phyloP scores from a whole-genome alignment of 2,113 vertebrate species.

The Oryzias celebensis region DNA sequence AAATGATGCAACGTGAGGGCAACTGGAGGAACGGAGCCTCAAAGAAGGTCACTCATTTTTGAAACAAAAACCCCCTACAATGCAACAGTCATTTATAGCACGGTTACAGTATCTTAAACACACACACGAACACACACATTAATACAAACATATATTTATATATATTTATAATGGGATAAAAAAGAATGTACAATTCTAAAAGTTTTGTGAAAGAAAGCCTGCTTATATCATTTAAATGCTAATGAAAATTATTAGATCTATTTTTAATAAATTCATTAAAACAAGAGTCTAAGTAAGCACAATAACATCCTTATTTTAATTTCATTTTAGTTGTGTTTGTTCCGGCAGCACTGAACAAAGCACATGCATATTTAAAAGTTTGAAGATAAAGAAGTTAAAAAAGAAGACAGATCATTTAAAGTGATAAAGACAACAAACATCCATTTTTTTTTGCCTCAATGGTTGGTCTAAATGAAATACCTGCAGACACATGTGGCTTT shows the following conservation, averaged over 20 bases:
- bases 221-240: too few species aligned
- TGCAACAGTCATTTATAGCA: too few species aligned
- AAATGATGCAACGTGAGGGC: conserved; percentile 36
- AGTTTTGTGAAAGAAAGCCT: too few species aligned
- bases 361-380: conserved; percentile 56
- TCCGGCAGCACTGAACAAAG: conserved; percentile 46
- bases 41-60: not conserved
- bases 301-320: conserved; percentile 28
- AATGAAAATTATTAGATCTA: too few species aligned
- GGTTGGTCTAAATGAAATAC: conserved; percentile 78
- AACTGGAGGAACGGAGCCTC: not conserved
- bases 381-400: conserved; percentile 61
- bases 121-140: too few species aligned
- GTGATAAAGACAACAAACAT: conserved; percentile 69
- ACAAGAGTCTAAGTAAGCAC: too few species aligned
- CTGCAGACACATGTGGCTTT: conserved; percentile 75
- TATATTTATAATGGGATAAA: too few species aligned
- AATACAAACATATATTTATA: too few species aligned
- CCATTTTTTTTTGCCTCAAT: conserved; percentile 56
- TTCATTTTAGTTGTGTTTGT: conserved; percentile 57
- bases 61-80: too few species aligned
- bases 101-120: too few species aligned
- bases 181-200: too few species aligned
- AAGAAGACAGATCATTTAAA: conserved; percentile 61
- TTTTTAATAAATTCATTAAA: too few species aligned